These are phyloP conservation scores for Cichladusa arquata DNA, from an alignment of 2,113 vertebrate species.

Conservation along the genomic window DNA sequence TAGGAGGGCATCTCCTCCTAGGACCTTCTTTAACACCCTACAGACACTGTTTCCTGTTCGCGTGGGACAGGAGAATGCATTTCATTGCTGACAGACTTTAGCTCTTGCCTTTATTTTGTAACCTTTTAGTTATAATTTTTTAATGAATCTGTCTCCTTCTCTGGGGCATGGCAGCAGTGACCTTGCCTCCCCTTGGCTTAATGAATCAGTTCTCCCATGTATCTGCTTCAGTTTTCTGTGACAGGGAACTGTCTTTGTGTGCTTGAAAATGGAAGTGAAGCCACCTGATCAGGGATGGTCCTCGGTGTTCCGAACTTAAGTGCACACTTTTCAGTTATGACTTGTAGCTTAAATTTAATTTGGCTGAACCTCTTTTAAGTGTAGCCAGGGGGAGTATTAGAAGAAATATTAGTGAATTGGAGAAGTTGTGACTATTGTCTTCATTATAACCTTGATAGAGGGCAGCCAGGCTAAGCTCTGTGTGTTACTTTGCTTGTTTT, in stretches of 20 bases:
- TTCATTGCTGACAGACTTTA: conserved; percentile 70
- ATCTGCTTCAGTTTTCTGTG: background rate
- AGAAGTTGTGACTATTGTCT: conserved; percentile 28
- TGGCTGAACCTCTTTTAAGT: background rate
- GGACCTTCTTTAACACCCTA: conserved; percentile 65
- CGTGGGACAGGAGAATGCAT: conserved; percentile 54
- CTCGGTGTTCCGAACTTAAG: background rate
- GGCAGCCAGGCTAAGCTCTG: background rate
- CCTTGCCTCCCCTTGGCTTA: conserved; percentile 36
- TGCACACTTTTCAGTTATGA: conserved; percentile 14
- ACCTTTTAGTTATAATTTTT: conserved; percentile 66
- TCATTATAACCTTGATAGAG: background rate
- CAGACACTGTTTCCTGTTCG: conserved; percentile 66
- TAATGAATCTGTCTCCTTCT: conserved; percentile 52
- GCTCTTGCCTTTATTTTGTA: conserved; percentile 76
- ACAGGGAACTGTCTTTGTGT: background rate
- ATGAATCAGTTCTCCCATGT: background rate
- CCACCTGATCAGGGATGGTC: background rate
- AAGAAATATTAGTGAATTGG: conserved; percentile 13
- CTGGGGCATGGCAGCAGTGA: conserved; percentile 61
- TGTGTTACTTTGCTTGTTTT: conserved; percentile 11
- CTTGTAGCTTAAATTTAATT: conserved; percentile 26
- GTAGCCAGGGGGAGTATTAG: conserved; percentile 3
- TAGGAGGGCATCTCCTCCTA: conserved; percentile 44
- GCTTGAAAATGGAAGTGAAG: background rate